phyloP scores from a whole-genome alignment of 92 coral and sea anemone genomes.

The Epizoanthus rinbou region DNA sequence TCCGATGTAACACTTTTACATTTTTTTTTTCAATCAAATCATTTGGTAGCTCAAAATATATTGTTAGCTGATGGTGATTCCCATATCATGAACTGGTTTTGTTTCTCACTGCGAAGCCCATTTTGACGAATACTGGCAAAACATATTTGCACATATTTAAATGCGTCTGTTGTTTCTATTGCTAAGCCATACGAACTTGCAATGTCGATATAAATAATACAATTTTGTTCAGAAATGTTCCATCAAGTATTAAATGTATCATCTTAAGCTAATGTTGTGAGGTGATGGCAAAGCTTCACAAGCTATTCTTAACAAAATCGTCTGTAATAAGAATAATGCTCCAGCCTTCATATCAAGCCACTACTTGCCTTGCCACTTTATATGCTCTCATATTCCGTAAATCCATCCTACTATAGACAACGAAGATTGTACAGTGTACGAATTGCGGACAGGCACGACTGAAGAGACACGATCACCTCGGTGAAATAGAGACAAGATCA shows the following conservation, averaged over 20 bases:
- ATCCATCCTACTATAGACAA: conserved; percentile 25
- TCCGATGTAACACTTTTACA: too few relatives aligned
- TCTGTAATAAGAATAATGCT: conserved; percentile 17
- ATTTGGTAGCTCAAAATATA: too few relatives aligned
- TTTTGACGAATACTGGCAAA: conserved; percentile 34
- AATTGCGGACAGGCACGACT: too few relatives aligned
- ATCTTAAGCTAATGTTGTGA: conserved; percentile 17
- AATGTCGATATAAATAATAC: conserved; percentile 14
- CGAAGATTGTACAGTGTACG: too few relatives aligned
- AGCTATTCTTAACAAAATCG: conserved; percentile 20
- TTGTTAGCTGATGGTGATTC: too few relatives aligned
- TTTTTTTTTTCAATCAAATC: too few relatives aligned
- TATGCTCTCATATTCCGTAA: conserved; percentile 33
- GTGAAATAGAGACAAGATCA: too few relatives aligned
- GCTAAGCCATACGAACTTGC: conserved; percentile 22
- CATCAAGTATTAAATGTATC: background rate
- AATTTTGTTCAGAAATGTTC: background rate
- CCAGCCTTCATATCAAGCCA: background rate
- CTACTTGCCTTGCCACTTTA: conserved; percentile 39
- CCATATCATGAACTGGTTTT: conserved; percentile 37
- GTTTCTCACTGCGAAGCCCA: conserved; percentile 23
- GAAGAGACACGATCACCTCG: too few relatives aligned
- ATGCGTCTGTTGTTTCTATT: conserved; percentile 18
- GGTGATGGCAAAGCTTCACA: conserved; percentile 24
- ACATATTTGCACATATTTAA: conserved; percentile 30